Base-by-base conservation (phyloP, 2,888 invertebrate genomes). In the Ormyrus thymus region DNA sequence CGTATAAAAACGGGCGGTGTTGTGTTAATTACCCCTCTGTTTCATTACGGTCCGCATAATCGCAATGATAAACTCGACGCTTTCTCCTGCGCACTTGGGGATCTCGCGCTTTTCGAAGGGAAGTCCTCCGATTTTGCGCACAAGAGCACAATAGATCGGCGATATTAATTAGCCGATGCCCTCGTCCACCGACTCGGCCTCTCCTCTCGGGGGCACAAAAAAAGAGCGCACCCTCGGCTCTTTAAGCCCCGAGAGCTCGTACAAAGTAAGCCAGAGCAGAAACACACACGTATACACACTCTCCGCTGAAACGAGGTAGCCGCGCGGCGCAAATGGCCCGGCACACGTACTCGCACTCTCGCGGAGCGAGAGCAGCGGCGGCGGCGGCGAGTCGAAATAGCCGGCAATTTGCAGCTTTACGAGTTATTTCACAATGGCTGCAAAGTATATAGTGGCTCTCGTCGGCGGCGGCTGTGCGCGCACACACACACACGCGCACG, bases 351-450 rank as follows among this genome's bases (percentile, higher is more conserved):
- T 29, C 29, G 29, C 29, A 4, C 29, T 29, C 29, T 29, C 29
- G 29, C 29, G 4, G 71, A 15, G 48, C 46, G 53, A n/a, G n/a
- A 7, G n/a, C 29, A 15, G 7, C 45, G 6, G 48, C 45, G 56
- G n/a, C 43, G 8, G 69, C 69, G 45, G 58, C 84, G 82, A 86
- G 86, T 29, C 85, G 87, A 87, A 89, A 90, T 88, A 87, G 88
- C 89, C 87, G 84, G 89, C 89, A 89, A 89, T 90, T 90, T 90
- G 89, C 89, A 87, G 88, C 84, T 89, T 90, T 90, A 90, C 89
- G 90, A 90, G 90, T 89, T 90, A 90, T 89, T 90, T 89, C 89
- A 87, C 90, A 90, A 90, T 90, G 90, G 89, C 89, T 89, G 88
- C 89, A 89, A 90, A 89, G 89, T 89, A 90, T 89, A 90, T 87